Evolutionary conservation across 1,140 invertebrate genomes (phyloP), one percentile per base, ranked within the genome.

Genomic region (Drosophila lini): DNA sequence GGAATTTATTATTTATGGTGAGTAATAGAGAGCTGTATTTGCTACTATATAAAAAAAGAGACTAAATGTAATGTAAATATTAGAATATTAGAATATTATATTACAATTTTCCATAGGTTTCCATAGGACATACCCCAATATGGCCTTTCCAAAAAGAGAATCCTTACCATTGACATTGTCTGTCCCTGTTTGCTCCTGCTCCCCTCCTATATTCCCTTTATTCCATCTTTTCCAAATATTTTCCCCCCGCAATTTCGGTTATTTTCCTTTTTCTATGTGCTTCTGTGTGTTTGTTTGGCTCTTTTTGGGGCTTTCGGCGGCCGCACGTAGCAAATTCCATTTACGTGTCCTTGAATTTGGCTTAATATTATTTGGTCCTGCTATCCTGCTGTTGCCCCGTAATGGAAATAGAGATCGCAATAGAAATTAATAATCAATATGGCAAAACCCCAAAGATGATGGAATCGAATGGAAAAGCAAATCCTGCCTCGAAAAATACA

Each of bases 391-490:
- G 56, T 44, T 55, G 15, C 41, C 42, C 5, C 10, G 13, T 52
- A 59, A 70, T 77, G 31, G 65, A 53, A 69, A 70, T 48, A 22
- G 15, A 59, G 58, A 59, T 71, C 41, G 22, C 48, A 58, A 56
- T 36, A 59, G 68, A 70, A 70, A 71, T 59, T 81, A 78, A 77
- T 81, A 81, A 81, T 81, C 79, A 81, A 81, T 81, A 77, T 63
- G 48, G 22, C 41, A 55, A 38, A 32, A 64, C 36, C 28, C 28
- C 28, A 58, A 44, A 55, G 32, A 55, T 47, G 41, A 67, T 67
- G 42, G 36, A 38, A 48, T 36, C 32, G 36, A 42, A 65, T 52
- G 34, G 48, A 53, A 28, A 45, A 45, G 5, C 5, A 52, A 73
- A 61, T 55, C 44, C 40, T 5, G 25, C 31, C 22, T 31, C 34